Evolutionary conservation across 1,140 invertebrate species (phyloP).

Genomic region (Dufourea novaeangliae): DNA sequence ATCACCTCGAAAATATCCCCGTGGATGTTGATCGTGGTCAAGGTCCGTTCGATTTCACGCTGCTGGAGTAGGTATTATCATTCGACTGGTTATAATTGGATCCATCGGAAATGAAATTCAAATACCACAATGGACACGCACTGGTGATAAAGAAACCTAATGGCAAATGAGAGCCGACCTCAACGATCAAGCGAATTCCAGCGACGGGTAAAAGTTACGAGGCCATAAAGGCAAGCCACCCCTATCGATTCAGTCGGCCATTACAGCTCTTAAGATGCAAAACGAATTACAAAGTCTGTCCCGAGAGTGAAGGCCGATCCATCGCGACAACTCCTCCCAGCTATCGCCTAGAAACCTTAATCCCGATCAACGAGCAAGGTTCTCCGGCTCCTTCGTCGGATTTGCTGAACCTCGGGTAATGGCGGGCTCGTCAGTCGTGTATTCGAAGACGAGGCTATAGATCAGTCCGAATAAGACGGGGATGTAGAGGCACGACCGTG

Average conservation of each 20-base stretch:
- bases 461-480: neutral
- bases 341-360: neutral
- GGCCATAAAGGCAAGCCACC: neutral
- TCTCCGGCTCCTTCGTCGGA: slow-evolving; percentile 1
- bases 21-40: too few relatives aligned
- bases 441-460: too few relatives aligned
- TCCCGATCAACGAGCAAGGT: neutral
- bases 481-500: neutral
- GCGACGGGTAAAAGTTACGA: neutral
- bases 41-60: too few relatives aligned
- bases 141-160: neutral
- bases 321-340: too few relatives aligned
- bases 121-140: neutral
- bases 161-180: neutral
- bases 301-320: too few relatives aligned
- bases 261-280: slow-evolving; percentile 18
- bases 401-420: neutral
- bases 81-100: too few relatives aligned
- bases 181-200: neutral
- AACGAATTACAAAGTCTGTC: slow-evolving; percentile 13
- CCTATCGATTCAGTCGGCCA: slow-evolving; percentile 18
- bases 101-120: neutral
- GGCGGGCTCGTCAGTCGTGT: neutral
- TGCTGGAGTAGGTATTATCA: too few relatives aligned
- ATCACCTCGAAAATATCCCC: too few relatives aligned